Percentiles rank a stretch among this genome's conserved stretches.
phyloP scores from a whole-genome alignment of 2,888 invertebrate species.

The Drosophila lutescens region DNA sequence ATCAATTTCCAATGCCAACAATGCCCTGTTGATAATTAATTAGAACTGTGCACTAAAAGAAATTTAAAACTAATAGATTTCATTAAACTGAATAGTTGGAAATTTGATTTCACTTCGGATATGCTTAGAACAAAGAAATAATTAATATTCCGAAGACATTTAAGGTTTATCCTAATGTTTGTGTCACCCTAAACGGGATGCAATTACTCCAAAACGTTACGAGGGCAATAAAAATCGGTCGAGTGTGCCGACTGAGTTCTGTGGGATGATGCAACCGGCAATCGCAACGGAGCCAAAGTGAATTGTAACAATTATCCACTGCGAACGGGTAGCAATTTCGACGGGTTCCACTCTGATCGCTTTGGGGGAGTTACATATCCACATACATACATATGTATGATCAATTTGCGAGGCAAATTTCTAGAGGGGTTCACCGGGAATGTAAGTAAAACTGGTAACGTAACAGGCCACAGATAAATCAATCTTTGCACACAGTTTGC shows the following conservation, averaged over 20 bases:
- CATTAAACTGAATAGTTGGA: too few species aligned
- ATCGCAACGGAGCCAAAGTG: slow-evolving; percentile 13
- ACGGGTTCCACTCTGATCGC: background rate
- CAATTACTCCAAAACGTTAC: background rate
- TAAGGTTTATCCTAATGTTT: background rate
- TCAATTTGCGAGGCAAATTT: slow-evolving; percentile 15
- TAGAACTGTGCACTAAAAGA: slow-evolving; percentile 21
- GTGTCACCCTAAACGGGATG: background rate
- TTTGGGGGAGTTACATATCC: slow-evolving; percentile 1
- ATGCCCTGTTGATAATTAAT: slow-evolving; percentile 59
- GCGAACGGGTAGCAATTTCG: slow-evolving; percentile 1
- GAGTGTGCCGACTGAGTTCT: slow-evolving; percentile 12
- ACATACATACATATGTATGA: background rate
- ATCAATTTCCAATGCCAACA: slow-evolving; percentile 53
- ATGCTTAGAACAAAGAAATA: too few species aligned
- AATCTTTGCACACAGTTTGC: slow-evolving; percentile 21
- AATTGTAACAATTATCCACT: slow-evolving; percentile 22
- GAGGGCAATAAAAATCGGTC: background rate
- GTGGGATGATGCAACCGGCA: slow-evolving; percentile 17
- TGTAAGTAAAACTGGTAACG: slow-evolving; percentile 1
- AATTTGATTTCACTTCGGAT: too few species aligned
- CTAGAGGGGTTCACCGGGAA: too few species aligned
- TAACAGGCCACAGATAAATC: slow-evolving; percentile 24
- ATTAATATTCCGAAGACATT: too few species aligned
- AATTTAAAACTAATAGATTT: too few species aligned